Evolutionary conservation across 1,140 invertebrate genomes (phyloP).

Genomic region (Drosophila ogumai): DNA sequence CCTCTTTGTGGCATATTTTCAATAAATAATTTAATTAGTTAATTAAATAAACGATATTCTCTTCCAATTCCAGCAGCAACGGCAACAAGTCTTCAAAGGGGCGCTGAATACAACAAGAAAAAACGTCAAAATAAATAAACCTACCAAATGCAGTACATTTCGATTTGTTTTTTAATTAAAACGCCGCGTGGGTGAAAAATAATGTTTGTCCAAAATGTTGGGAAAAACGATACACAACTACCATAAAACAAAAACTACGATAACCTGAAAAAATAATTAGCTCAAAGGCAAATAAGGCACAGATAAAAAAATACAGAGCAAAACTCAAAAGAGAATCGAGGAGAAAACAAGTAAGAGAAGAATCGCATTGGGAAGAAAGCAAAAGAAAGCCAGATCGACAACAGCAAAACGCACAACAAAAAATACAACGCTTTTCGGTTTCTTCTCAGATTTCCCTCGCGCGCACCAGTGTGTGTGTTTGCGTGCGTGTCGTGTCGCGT

Average conservation of each 20-base stretch:
- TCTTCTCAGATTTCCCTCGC: conserved; percentile 29
- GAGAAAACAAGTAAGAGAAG: conserved; percentile 9
- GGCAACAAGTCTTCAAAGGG: conserved; percentile 21
- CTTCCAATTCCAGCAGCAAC: conserved; percentile 31
- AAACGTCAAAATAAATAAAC: conserved; percentile 4
- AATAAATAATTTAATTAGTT: conserved; percentile 45
- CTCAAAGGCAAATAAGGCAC: background rate
- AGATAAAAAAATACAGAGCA: conserved; percentile 1
- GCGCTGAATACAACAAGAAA: conserved; percentile 1
- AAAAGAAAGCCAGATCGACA: conserved; percentile 5
- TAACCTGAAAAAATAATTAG: conserved; percentile 26
- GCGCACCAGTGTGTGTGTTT: conserved; percentile 9
- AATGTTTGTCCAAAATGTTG: conserved; percentile 43
- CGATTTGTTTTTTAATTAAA: conserved; percentile 7
- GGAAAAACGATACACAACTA: conserved; percentile 20
- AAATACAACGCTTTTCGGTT: conserved; percentile 19
- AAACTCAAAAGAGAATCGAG: conserved; percentile 1
- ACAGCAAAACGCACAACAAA: conserved; percentile 4
- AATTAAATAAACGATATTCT: conserved; percentile 34
- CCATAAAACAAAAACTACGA: conserved; percentile 32
- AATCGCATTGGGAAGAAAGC: conserved; percentile 13
- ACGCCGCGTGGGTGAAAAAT: background rate
- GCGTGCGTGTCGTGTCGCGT: conserved; percentile 23
- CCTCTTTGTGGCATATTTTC: conserved; percentile 6
- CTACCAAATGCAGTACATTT: conserved; percentile 16